phyloP scores from a whole-genome alignment of 2,797 vertebrate genomes.

The Enoplosus armatus region DNA sequence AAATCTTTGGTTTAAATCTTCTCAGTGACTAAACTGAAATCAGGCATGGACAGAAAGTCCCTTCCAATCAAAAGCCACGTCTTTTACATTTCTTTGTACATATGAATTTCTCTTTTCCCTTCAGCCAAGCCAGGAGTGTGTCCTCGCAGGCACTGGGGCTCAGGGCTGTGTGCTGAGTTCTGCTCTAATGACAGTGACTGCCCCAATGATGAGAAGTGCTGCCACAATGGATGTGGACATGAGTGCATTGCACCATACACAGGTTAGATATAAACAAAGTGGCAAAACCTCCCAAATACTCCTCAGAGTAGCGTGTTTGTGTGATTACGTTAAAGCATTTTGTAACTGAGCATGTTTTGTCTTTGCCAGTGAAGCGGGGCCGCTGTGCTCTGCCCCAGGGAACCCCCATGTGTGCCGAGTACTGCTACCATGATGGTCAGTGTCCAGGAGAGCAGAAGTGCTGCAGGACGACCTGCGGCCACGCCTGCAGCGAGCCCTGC shows the following conservation, averaged over 20 bases:
- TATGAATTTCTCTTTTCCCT: background rate
- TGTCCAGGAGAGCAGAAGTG: conserved; percentile 85
- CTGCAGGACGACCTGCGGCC: conserved; percentile 84
- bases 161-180: conserved; percentile 72
- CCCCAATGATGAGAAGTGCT: conserved; percentile 80
- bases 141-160: conserved; percentile 66
- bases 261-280: conserved; percentile 64
- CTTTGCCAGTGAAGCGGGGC: conserved; percentile 80
- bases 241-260: conserved; percentile 75
- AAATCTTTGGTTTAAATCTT: conserved; percentile 11
- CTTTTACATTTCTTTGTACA: background rate
- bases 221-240: conserved; percentile 83
- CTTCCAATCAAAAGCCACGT: background rate
- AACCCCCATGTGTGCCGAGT: conserved; percentile 81
- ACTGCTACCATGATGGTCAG: conserved; percentile 84
- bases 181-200: conserved; percentile 83
- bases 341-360: conserved; percentile 13
- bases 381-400: conserved; percentile 74
- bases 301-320: background rate
- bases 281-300: background rate
- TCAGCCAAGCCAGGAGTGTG: conserved; percentile 83
- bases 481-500: conserved; percentile 82
- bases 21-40: conserved; percentile 15
- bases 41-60: background rate
- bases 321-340: background rate